Conservation (phyloP, 2,797 vertebrate genomes). For the Pseudochirops corinnae region DNA sequence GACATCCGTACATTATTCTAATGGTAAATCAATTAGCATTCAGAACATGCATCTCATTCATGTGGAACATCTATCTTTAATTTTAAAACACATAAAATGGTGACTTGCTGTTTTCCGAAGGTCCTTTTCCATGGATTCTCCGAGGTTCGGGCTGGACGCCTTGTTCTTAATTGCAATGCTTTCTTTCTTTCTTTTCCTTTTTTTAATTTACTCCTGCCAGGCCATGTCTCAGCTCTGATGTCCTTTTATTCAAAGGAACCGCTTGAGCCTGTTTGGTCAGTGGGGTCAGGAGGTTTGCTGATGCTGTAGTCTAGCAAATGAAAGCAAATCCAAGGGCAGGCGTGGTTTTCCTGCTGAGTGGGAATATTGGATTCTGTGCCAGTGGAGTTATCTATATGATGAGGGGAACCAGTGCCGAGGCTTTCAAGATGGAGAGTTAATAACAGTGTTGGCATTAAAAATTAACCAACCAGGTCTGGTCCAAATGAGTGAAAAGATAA, state of each 20-base stretch:
- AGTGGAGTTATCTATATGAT: conserved; percentile 27
- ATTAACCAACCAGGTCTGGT: not conserved
- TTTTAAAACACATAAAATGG: conserved; percentile 64
- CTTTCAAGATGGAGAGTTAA: conserved; percentile 35
- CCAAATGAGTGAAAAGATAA: not conserved
- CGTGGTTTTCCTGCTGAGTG: conserved; percentile 45
- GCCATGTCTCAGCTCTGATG: conserved; percentile 35
- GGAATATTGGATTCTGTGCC: conserved; percentile 53
- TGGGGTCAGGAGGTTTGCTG: conserved; percentile 38
- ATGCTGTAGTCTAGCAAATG: conserved; percentile 36
- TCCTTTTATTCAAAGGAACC: not conserved
- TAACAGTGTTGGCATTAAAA: not conserved
- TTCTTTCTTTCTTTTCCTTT: conserved; percentile 61
- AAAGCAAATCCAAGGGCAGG: conserved; percentile 56
- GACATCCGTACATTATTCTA: conserved; percentile 53
- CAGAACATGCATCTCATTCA: conserved; percentile 69
- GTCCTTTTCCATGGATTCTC: conserved; percentile 66
- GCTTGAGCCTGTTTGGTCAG: conserved; percentile 34
- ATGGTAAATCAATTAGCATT: conserved; percentile 77
- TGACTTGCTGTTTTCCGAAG: conserved; percentile 67
- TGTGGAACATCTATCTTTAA: conserved; percentile 74
- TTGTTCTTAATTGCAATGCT: conserved; percentile 74
- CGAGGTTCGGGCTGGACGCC: conserved; percentile 72
- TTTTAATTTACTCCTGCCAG: conserved; percentile 45
- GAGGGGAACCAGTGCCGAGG: not conserved